These are phyloP conservation scores for Emydura subglobosa DNA, from an alignment of 2,113 vertebrate species.

Conservation along the genomic window DNA sequence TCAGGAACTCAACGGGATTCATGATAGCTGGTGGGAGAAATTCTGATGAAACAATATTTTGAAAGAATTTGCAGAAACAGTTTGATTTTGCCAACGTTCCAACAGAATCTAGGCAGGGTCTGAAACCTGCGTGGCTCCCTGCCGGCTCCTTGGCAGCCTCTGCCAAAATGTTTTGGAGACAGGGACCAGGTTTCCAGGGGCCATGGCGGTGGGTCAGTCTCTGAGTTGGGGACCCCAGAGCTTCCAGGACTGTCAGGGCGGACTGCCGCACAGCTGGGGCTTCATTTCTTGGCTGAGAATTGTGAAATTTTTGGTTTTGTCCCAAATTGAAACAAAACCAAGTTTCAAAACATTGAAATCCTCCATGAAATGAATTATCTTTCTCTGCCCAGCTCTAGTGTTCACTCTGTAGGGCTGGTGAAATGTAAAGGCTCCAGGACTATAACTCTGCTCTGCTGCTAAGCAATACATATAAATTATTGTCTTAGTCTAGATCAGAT, in stretches of 20 bases:
- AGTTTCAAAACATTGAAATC: not conserved
- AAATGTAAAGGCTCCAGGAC: not conserved
- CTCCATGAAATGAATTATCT: not conserved
- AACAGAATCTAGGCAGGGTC: not conserved
- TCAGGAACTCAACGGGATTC: not conserved
- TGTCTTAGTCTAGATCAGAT: not conserved
- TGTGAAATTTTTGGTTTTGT: not conserved
- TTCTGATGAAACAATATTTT: not conserved
- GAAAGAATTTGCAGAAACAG: not conserved
- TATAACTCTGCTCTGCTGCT: not conserved
- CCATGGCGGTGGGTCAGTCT: not conserved
- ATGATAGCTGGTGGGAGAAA: not conserved
- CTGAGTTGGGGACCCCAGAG: too few species aligned
- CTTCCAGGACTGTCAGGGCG: too few species aligned
- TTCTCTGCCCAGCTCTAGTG: too few species aligned
- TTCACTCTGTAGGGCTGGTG: too few species aligned
- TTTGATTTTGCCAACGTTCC: not conserved
- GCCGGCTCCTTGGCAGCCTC: not conserved
- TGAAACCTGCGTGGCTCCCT: not conserved
- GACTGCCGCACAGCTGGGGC: not conserved
- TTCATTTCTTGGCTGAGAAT: not conserved
- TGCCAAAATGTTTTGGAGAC: not conserved
- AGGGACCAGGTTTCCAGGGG: not conserved
- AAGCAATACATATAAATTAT: not conserved
- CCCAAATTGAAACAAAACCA: not conserved